Base-by-base conservation (phyloP, 2,113 vertebrate species). In the Syngnathus typhle region DNA sequence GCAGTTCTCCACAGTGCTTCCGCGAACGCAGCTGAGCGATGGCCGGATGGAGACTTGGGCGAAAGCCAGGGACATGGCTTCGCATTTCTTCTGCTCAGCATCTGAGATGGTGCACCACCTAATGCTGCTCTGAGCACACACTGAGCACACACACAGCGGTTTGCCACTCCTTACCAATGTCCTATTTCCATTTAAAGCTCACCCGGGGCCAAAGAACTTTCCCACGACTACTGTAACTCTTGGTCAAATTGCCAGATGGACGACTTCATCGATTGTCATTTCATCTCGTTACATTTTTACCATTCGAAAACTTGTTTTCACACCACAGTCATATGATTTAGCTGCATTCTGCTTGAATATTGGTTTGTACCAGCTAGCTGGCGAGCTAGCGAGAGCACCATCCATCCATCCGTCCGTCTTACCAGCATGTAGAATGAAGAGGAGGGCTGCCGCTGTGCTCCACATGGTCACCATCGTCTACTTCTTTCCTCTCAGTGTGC, bases 101-200 rank as follows among this genome's bases (percentile, higher is more conserved):
- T 89, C 60, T 0, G 95, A 98, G 75, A 91, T 74, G 1, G 93
- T 91, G 80, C 96, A 99, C 96, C 96, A 99, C 7, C 84, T 88
- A 76, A 98, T 58, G 55, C 56, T 86, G 43, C 68, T 84, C 76
- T 92, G 78, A 7, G 89, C 1, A 0, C 83, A 80, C 8, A 65
- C 95, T 97, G 83, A 7, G 64, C 36, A 73, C 27, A 32, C 2
- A 32, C 27, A 32, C 27, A 32, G 27, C 27, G 27, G 27, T 32
- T 32, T 32, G 27, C 27, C 27, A 32, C 27, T 32, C 27, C 27
- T 32, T 32, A 32, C 27, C 27, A 32, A 32, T 32, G 27, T 32
- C 27, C 27, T 32, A 32, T 32, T 32, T 32, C 27, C 27, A 32
- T 32, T 32, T 32, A 32, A 32, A 32, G 27, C 27, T 32, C 27